Evolutionary conservation across 2,797 vertebrate genomes (phyloP).

Genomic region (Podarcis siculus): DNA sequence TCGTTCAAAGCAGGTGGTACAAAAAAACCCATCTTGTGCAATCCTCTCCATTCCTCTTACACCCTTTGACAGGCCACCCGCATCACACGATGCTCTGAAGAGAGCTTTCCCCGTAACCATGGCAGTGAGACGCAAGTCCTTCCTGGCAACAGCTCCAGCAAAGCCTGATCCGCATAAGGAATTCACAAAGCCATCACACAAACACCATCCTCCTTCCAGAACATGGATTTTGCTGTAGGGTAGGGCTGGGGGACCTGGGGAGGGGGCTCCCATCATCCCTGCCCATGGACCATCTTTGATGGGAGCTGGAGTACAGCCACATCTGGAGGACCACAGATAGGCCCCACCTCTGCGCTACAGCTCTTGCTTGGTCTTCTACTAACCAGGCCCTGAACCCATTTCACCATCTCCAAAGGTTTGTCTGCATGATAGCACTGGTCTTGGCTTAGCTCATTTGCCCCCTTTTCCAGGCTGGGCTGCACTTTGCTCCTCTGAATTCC

Average conservation of each 20-base stretch:
- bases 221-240: background rate
- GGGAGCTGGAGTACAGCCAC: too few relatives aligned
- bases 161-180: background rate
- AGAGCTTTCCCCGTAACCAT: background rate
- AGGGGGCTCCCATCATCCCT: too few relatives aligned
- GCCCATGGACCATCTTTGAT: too few relatives aligned
- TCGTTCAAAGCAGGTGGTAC: background rate
- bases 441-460: background rate
- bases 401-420: background rate
- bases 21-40: background rate
- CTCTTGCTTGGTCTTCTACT: background rate
- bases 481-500: background rate
- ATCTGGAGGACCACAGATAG: too few relatives aligned
- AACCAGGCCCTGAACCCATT: too few relatives aligned
- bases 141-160: background rate
- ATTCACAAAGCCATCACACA: background rate
- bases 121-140: background rate
- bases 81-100: background rate
- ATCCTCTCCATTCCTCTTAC: background rate
- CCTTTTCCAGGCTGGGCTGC: too few relatives aligned
- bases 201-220: background rate
- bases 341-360: fast-evolving
- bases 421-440: background rate
- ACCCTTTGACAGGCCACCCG: background rate
- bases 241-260: too few relatives aligned